Evolutionary conservation across 2,113 vertebrate species (phyloP).

Genomic region (Patagioenas fasciata): DNA sequence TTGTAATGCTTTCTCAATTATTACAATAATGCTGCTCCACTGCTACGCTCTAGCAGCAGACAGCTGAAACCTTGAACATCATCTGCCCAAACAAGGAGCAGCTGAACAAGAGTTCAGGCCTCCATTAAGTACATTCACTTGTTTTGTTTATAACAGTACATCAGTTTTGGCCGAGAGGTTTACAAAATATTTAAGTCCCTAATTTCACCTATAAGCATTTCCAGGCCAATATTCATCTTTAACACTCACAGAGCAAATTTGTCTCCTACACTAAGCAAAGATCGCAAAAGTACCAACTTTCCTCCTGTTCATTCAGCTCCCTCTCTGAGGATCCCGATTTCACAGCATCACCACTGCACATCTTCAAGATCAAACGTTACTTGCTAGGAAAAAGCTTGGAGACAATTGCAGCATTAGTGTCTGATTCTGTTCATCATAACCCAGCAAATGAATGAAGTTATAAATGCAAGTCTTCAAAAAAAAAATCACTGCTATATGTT

Average conservation of each 20-base stretch:
- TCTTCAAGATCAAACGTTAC: background rate
- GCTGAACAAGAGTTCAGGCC: background rate
- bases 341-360: background rate
- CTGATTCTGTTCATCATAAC: background rate
- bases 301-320: background rate
- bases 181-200: background rate
- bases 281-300: background rate
- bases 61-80: background rate
- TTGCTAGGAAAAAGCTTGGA: background rate
- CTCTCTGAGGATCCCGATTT: background rate
- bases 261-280: background rate
- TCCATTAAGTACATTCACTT: background rate
- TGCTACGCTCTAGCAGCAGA: rapidly evolving
- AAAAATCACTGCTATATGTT: background rate
- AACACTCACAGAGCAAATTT: background rate
- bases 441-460: background rate
- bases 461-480: background rate
- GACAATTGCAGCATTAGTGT: background rate
- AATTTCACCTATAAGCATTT: background rate
- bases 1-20: background rate
- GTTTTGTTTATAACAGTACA: background rate
- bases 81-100: background rate
- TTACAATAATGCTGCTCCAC: background rate
- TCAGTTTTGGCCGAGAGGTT: background rate
- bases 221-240: background rate